Conservation (phyloP, 30 jellyfish, hydroid and myxozoan species). For the Sanderia malayensis region DNA sequence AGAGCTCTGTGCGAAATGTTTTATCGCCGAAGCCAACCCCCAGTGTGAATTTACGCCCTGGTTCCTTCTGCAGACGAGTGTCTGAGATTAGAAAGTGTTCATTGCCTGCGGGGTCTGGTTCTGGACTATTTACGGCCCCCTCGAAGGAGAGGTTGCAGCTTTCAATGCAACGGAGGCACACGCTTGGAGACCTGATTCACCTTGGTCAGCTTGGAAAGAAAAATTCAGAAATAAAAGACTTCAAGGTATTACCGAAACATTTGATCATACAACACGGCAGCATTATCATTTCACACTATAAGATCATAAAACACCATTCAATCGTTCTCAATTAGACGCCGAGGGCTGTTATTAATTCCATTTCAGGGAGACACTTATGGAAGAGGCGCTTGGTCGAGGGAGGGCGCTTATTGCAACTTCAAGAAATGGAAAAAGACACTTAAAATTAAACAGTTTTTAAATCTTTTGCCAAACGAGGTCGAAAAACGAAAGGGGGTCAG, state of each 20-base stretch:
- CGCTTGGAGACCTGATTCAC: constrained; percentile 30
- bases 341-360: no score
- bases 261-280: no score
- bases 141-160: constrained; percentile 7
- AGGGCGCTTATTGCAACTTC: no score
- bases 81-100: constrained; percentile 1
- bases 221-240: constrained; percentile 3
- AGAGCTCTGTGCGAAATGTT: not conserved
- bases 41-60: not conserved
- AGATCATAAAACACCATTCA: no score
- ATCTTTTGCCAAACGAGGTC: no score
- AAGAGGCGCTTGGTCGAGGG: no score
- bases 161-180: constrained; percentile 29
- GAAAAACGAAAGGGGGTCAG: no score
- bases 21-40: not conserved
- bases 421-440: no score
- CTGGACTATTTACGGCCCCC: not conserved
- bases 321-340: no score
- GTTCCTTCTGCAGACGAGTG: not conserved
- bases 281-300: no score
- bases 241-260: constrained; percentile 34
- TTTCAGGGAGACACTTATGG: no score
- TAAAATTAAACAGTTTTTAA: no score
- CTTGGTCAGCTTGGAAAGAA: not conserved
- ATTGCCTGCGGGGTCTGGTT: not conserved